Base-by-base conservation (phyloP, 1,140 invertebrate genomes). In the Caligus rogercresseyi region DNA sequence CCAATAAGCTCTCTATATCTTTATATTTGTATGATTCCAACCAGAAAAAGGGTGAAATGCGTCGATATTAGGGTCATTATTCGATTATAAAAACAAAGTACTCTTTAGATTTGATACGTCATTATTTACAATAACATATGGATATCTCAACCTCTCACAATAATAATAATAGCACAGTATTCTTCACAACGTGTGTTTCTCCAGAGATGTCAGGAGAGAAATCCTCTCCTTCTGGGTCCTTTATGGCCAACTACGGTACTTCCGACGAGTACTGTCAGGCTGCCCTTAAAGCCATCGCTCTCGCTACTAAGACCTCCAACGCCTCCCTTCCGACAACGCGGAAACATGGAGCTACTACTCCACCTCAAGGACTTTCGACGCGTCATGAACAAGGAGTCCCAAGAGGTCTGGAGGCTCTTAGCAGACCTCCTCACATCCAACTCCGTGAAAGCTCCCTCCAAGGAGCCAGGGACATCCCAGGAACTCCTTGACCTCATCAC, bases 281-380 rank as follows among this genome's bases (percentile, higher is more conserved):
- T 61, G 65, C 68, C 2, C 64, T 75, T 14, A 67, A 67, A 52
- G 23, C 68, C 21, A 70, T 72, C 16, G 54, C 74, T 7, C 61
- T 67, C 52, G 72, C 73, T 1, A 74, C 69, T 15, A 71, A 70
- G 61, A 66, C 65, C 54, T 71, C 74, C 3, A 74, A 74, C 67
- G 69, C 3, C 61, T 75, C 18, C 74, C 72, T 53, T 66, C 71
- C 31, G 65, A 68, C 15, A 64, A 68, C n/a, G 73, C 71, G 0
- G 71, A 74, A 69, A 72, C 74, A 60, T 74, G 67, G 69, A 73
- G 75, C 66, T 74, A 69, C 65, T 75, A 74, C 62, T 70, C 69
- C 1, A 74, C 70, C 25, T 71, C 64, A 58, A 69, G 24, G 67
- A 68, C 7, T 74, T 75, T 57, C 66, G 70, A 26, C 67, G 71